Percentiles rank a stretch among this genome's conserved stretches.
Conservation (phyloP, 1,140 invertebrate species). For the Wasmannia auropunctata region DNA sequence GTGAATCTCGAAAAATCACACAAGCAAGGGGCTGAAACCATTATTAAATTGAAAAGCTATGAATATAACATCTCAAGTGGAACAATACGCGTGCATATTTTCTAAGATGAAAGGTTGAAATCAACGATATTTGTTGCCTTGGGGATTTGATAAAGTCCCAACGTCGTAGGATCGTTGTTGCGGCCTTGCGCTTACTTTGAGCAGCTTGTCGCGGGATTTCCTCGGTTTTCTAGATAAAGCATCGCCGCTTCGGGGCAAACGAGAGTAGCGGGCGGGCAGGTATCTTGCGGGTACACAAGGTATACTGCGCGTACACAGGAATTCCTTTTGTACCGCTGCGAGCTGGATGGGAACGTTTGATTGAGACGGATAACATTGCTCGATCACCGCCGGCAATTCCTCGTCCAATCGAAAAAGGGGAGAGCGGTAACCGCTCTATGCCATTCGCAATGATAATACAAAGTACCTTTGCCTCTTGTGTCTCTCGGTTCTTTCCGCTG, state of each 20-base stretch:
- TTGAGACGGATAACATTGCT: slow-evolving; percentile 71
- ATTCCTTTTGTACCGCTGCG: slow-evolving; percentile 64
- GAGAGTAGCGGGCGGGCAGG: not conserved
- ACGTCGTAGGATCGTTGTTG: slow-evolving; percentile 6
- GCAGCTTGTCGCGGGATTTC: slow-evolving; percentile 46
- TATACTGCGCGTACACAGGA: slow-evolving; percentile 40
- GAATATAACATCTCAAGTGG: slow-evolving; percentile 8
- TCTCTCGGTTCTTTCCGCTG: not conserved
- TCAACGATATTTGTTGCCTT: slow-evolving; percentile 52
- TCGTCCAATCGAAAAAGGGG: slow-evolving; percentile 53
- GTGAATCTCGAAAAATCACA: not conserved
- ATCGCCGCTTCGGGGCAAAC: slow-evolving; percentile 25
- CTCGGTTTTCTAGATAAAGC: slow-evolving; percentile 64
- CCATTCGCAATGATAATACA: slow-evolving; percentile 42
- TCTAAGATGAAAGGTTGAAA: slow-evolving; percentile 8
- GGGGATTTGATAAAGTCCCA: slow-evolving; percentile 58
- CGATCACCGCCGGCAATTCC: slow-evolving; percentile 61
- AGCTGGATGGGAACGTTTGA: slow-evolving; percentile 63
- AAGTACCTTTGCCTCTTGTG: not conserved
- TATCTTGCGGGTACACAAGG: not conserved
- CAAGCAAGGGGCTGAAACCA: not conserved
- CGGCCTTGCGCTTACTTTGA: slow-evolving; percentile 37
- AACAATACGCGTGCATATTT: slow-evolving; percentile 2
- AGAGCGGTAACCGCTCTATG: not conserved
- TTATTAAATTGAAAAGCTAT: slow-evolving; percentile 7